Base-by-base conservation (phyloP, 2,797 vertebrate genomes). In the Numenius phaeopus region DNA sequence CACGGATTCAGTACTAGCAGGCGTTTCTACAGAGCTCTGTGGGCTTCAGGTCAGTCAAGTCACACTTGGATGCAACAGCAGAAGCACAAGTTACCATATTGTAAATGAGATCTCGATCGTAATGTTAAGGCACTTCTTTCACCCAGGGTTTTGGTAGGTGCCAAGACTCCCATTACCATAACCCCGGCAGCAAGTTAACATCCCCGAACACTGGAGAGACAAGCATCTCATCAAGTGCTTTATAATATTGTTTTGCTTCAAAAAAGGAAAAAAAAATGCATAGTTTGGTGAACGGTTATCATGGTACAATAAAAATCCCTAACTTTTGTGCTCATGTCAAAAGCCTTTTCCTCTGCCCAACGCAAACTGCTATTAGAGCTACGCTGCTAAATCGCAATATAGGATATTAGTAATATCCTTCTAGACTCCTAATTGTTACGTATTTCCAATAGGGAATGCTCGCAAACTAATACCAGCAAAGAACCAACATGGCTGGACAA, bases 61-160 rank as follows among this genome's bases (percentile, higher is more conserved):
- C 39, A 66, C 49, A n/a, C 61, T 55, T 34, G 70, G 69, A 61
- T 23, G 34, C 69, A 49, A 75, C 1, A 5, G 52, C 6, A 37
- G 50, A 64, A 77, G 59, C 50, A 62, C 37, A 58, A 57, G 69
- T 32, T 9, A 65, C 49, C 54, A 23, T 10, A 54, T 2, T 30
- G 66, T 29, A 75, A 87, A 83, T 0, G 0, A 87, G 69, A 88
- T 46, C 39, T 77, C 0, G 0, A 40, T 8, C 40, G 17, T 17
- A 18, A 70, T 11, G 34, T 77, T 11, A 5, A 11, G 47, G 82
- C 26, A 42, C 39, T 76, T 64, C 55, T 58, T 61, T 66, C 87
- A 90, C 18, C 11, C 30, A 5, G 44, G 21, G 27, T 39, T 91
- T 66, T 70, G 64, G 67, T 22, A 47, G 34, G 2, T 89, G 83